A percentile compares a stretch with the other conserved stretches of the same genome.
These are phyloP conservation scores for Idaea dimidiata DNA, from an alignment of 2,888 invertebrate species.

Conservation along the genomic window DNA sequence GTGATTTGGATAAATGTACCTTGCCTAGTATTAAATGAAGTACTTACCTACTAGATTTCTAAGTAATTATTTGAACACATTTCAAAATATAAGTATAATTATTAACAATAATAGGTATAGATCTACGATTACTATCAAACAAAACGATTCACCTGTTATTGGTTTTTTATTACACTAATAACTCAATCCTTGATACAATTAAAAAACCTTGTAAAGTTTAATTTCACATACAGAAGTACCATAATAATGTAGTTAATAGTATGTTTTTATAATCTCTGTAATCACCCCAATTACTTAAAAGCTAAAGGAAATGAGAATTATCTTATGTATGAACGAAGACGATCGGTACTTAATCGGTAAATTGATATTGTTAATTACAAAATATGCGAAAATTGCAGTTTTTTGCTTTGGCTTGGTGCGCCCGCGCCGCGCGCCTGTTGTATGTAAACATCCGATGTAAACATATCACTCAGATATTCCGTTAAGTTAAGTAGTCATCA, in stretches of 20 bases:
- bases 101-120: not conserved
- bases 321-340: not conserved
- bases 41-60: not conserved
- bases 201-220: not conserved
- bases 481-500: not conserved
- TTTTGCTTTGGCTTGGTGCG: conserved; percentile 42
- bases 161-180: not conserved
- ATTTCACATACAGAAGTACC: not conserved
- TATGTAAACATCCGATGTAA: conserved; percentile 62
- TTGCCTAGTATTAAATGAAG: no score
- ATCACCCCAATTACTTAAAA: not conserved
- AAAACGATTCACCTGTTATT: conserved; percentile 9
- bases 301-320: not conserved
- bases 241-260: not conserved
- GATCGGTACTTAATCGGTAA: not conserved
- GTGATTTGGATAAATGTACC: no score
- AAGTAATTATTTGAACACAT: not conserved
- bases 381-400: conserved; percentile 55
- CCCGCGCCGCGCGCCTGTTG: conserved; percentile 46
- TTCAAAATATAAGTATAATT: not conserved
- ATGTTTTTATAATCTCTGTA: not conserved
- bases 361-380: conserved; percentile 20
- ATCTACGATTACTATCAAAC: not conserved
- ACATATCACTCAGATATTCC: conserved; percentile 12
- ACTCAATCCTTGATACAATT: not conserved